These are phyloP conservation scores for Ornithoptera alexandrae DNA, from an alignment of 2,888 invertebrate genomes.

Conservation along the genomic window DNA sequence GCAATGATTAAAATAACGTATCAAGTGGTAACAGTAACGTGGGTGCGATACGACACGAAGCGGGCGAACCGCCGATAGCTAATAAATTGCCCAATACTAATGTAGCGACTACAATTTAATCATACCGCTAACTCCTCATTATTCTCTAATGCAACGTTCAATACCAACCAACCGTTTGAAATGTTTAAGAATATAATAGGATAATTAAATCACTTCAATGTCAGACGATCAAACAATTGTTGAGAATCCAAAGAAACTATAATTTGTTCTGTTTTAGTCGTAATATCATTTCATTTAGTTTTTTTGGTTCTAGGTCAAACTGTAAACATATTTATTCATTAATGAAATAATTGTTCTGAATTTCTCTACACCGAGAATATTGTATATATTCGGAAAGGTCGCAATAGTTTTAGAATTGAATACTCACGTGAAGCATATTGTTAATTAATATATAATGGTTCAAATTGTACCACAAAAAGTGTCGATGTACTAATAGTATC, in stretches of 20 bases:
- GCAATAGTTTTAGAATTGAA: no score
- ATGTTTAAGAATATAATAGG: neutral
- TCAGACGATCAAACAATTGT: neutral
- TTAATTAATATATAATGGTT: no score
- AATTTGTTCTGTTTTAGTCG: neutral
- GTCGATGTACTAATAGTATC: no score
- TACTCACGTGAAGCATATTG: no score
- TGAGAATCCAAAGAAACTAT: neutral
- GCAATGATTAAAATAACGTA: conserved; percentile 20
- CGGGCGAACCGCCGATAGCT: conserved; percentile 8
- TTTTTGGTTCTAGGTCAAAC: neutral
- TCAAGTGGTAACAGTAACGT: conserved; percentile 13
- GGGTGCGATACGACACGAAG: conserved; percentile 4
- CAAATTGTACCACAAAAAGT: no score
- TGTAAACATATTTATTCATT: neutral
- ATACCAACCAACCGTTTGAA: neutral
- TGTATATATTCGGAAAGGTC: no score
- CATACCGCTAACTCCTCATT: neutral
- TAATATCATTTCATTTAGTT: neutral
- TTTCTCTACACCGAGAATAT: no score
- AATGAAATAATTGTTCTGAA: neutral
- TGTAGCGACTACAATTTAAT: neutral
- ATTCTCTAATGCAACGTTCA: neutral
- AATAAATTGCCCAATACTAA: conserved; percentile 25
- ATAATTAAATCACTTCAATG: neutral